Evolutionary conservation across 2,888 invertebrate genomes (phyloP).

Genomic region (Drosophila mulleri): DNA sequence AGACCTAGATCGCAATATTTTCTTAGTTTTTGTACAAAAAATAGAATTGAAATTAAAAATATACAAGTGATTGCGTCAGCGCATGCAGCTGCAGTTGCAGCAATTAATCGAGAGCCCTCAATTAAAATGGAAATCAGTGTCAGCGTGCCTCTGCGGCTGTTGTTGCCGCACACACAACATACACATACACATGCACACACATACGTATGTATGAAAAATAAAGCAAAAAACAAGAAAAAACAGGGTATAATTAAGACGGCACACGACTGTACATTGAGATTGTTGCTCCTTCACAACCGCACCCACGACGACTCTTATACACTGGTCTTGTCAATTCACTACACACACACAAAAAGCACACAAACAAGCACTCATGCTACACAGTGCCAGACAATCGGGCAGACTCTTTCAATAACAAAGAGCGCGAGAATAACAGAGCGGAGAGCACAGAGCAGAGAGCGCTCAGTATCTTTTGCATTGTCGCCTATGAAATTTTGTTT

Average conservation of each 20-base stretch:
- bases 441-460: not conserved
- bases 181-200: not conserved
- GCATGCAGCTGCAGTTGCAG: conserved; percentile 40
- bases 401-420: conserved; percentile 17
- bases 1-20: conserved; percentile 1
- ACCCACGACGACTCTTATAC: conserved; percentile 75
- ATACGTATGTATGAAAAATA: conserved; percentile 21
- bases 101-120: conserved; percentile 72
- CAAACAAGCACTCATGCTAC: conserved; percentile 6
- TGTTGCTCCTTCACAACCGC: conserved; percentile 57
- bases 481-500: conserved; percentile 40
- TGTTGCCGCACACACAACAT: conserved; percentile 8
- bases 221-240: conserved; percentile 38
- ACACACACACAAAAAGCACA: conserved; percentile 17
- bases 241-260: conserved; percentile 61
- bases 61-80: conserved; percentile 51
- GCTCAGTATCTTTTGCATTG: conserved; percentile 42
- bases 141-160: conserved; percentile 37
- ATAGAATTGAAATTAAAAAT: conserved; percentile 32
- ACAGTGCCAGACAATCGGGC: conserved; percentile 50
- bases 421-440: conserved; percentile 1
- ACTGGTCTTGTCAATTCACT: conserved; percentile 59
- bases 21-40: conserved; percentile 32
- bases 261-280: conserved; percentile 68
- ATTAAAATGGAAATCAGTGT: conserved; percentile 74